Evolutionary conservation across 2,888 invertebrate genomes (phyloP).

Genomic region (Agrochola circellaris): DNA sequence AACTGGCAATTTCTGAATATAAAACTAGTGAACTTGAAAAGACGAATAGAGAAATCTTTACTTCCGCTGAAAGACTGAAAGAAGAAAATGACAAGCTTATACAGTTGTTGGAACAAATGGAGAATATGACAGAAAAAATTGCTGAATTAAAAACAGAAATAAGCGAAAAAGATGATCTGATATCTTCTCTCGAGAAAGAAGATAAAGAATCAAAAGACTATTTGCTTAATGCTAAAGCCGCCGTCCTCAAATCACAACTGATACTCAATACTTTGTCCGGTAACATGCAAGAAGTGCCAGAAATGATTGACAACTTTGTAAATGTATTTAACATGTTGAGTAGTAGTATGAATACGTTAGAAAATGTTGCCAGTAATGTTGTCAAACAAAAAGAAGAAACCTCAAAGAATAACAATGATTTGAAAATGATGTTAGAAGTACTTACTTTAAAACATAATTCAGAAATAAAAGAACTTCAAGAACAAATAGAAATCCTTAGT

Average conservation of each 20-base stretch:
- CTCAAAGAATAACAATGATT: constrained; percentile 51
- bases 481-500: constrained; percentile 57
- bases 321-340: constrained; percentile 70
- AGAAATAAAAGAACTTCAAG: constrained; percentile 58
- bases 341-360: constrained; percentile 72
- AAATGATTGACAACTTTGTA: constrained; percentile 72
- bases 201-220: constrained; percentile 69
- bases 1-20: constrained; percentile 66
- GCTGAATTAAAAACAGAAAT: constrained; percentile 69
- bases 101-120: constrained; percentile 66
- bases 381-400: constrained; percentile 70
- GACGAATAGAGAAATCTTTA: constrained; percentile 62
- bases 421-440: constrained; percentile 62
- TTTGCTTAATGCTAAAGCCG: constrained; percentile 71
- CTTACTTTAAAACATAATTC: constrained; percentile 58
- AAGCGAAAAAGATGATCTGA: constrained; percentile 70
- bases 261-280: constrained; percentile 73
- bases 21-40: constrained; percentile 66
- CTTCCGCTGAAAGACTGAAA: constrained; percentile 67
- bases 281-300: constrained; percentile 73
- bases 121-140: constrained; percentile 67
- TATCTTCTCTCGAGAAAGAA: constrained; percentile 68
- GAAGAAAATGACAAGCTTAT: constrained; percentile 68
- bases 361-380: constrained; percentile 68
- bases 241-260: constrained; percentile 70